phyloP scores from a whole-genome alignment of 2,797 vertebrate species.

The Anniella stebbinsi region DNA sequence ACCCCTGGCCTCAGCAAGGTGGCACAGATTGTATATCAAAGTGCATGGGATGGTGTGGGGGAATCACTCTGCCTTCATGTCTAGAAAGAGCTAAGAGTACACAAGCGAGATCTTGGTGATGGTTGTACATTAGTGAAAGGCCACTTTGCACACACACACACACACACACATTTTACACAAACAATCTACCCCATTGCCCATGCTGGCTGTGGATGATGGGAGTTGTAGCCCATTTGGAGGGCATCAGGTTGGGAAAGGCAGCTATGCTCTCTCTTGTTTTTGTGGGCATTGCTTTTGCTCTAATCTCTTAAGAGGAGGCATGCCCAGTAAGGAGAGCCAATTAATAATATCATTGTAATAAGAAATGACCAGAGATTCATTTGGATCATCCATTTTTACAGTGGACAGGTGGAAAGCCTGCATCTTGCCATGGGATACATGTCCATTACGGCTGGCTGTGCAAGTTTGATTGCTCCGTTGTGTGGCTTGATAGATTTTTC shows the following conservation, averaged over 20 bases:
- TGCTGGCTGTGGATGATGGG: not conserved
- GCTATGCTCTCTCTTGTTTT: too few species aligned
- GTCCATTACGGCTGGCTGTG: not conserved
- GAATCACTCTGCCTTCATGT: not conserved
- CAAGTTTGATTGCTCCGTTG: not conserved
- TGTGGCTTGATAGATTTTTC: constrained; percentile 1
- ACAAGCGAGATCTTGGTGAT: not conserved
- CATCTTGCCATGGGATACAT: too few species aligned
- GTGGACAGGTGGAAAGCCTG: not conserved
- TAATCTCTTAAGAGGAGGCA: not conserved
- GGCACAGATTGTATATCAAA: not conserved
- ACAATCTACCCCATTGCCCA: too few species aligned
- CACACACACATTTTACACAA: not conserved
- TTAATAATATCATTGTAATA: not conserved
- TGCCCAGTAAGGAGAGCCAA: not conserved
- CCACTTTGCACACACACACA: not conserved
- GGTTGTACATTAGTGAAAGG: not conserved
- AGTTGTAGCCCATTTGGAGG: not conserved
- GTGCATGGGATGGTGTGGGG: too few species aligned
- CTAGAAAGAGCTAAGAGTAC: not conserved
- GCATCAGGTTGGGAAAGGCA: not conserved
- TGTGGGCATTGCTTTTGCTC: too few species aligned
- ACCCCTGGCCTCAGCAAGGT: not conserved
- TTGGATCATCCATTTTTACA: not conserved
- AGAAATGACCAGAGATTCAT: not conserved